These are phyloP conservation scores for Probaryconus sp. DNA, from an alignment of 1,140 invertebrate genomes.

Conservation along the genomic window DNA sequence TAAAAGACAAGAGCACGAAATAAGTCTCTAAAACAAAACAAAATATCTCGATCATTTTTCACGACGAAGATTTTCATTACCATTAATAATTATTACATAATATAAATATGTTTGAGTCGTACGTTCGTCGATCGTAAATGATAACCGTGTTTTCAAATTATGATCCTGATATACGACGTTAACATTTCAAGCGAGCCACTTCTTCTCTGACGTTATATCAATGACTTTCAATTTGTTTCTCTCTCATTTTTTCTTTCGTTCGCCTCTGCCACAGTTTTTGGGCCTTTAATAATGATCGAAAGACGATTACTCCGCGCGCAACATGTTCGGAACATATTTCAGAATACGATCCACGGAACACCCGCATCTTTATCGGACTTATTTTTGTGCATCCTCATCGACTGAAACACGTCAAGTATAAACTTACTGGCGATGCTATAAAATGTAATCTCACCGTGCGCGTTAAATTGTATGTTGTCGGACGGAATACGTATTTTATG, in stretches of 20 bases:
- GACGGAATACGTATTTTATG: conserved; percentile 28
- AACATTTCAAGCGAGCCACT: conserved; percentile 23
- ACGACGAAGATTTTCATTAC: neutral
- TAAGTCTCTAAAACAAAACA: too few relatives aligned
- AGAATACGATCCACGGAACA: conserved; percentile 53
- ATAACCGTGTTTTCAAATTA: conserved; percentile 45
- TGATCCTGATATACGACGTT: conserved; percentile 50
- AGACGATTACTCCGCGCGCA: conserved; percentile 33
- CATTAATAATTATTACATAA: conserved; percentile 12
- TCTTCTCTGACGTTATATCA: conserved; percentile 45
- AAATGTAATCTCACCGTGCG: conserved; percentile 44
- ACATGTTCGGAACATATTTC: conserved; percentile 52
- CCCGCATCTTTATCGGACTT: conserved; percentile 46
- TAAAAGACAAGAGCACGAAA: too few relatives aligned
- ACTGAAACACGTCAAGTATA: conserved; percentile 38
- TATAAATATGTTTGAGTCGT: conserved; percentile 1
- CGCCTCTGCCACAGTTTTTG: conserved; percentile 30
- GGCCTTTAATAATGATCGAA: conserved; percentile 54
- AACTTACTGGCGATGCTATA: conserved; percentile 36
- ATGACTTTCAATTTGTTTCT: conserved; percentile 60
- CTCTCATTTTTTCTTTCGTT: conserved; percentile 34
- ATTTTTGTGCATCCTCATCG: conserved; percentile 48
- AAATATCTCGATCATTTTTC: too few relatives aligned
- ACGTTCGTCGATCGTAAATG: conserved; percentile 24
- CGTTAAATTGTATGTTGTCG: conserved; percentile 41